These are phyloP conservation scores for Megaceryle torquata DNA, from an alignment of 2,113 vertebrate genomes.

Conservation along the genomic window DNA sequence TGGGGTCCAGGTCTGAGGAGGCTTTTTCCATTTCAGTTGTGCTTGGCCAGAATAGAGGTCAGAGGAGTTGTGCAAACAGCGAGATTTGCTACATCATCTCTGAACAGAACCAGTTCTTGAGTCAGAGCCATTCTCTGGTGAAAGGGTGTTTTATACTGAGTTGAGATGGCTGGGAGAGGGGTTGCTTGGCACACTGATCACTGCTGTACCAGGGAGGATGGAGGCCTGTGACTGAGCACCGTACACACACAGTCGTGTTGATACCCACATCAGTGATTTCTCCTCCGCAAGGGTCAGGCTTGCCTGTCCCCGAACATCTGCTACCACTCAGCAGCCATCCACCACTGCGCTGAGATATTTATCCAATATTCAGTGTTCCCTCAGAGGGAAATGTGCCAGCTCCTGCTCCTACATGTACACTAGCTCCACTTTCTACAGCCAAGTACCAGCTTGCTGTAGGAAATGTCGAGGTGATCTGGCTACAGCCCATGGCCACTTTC, in stretches of 20 bases:
- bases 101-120: not conserved
- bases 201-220: not conserved
- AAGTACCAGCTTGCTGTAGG: not conserved
- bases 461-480: not conserved
- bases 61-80: not conserved
- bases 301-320: conserved; percentile 29
- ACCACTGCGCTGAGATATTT: conserved; percentile 13
- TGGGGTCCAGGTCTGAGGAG: not conserved
- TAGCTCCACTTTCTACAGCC: not conserved
- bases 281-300: conserved; percentile 16
- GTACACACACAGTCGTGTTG: not conserved
- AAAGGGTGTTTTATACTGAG: not conserved
- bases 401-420: not conserved
- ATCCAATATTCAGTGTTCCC: conserved; percentile 9
- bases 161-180: not conserved
- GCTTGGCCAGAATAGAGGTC: not conserved
- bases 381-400: conserved; percentile 13
- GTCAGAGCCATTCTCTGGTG: not conserved
- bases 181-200: not conserved
- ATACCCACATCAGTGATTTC: conserved; percentile 12
- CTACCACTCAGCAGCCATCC: conserved; percentile 1
- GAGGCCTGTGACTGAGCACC: not conserved
- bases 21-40: not conserved
- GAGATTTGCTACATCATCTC: not conserved
- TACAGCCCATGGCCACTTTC: not conserved